These are phyloP conservation scores for Athene noctua DNA, from an alignment of 2,113 vertebrate species.

Conservation along the genomic window DNA sequence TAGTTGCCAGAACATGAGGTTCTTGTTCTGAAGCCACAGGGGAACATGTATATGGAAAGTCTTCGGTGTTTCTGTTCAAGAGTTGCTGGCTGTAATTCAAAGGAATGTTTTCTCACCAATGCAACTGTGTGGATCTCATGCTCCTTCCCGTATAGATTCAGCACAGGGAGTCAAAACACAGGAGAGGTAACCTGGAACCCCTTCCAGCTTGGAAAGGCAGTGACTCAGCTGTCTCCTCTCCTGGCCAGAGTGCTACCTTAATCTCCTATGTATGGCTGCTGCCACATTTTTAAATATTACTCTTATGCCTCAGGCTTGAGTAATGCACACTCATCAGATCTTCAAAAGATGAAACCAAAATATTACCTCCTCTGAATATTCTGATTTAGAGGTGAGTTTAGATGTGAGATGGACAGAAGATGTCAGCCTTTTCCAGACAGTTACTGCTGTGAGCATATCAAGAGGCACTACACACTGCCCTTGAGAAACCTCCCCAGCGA, in stretches of 20 bases:
- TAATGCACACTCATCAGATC: background rate
- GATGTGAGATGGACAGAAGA: background rate
- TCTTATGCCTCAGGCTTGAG: background rate
- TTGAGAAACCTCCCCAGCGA: background rate
- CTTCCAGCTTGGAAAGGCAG: background rate
- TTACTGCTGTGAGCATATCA: background rate
- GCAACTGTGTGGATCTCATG: background rate
- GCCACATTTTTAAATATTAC: background rate
- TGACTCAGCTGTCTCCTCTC: background rate
- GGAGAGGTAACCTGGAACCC: background rate
- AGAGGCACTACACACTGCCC: background rate
- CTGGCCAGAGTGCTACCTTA: background rate
- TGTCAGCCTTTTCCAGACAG: background rate
- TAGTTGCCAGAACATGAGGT: background rate
- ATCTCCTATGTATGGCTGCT: background rate
- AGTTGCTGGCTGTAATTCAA: background rate
- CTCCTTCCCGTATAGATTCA: background rate
- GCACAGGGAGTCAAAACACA: background rate
- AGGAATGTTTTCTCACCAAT: background rate
- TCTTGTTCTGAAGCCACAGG: background rate
- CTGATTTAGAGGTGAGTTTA: background rate
- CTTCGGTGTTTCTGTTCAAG: fast-evolving
- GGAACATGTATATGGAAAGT: background rate
- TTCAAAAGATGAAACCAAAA: background rate
- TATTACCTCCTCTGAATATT: background rate